These are phyloP conservation scores for Enteromius fasciolatus DNA, from an alignment of 2,797 vertebrate genomes.

Conservation along the genomic window DNA sequence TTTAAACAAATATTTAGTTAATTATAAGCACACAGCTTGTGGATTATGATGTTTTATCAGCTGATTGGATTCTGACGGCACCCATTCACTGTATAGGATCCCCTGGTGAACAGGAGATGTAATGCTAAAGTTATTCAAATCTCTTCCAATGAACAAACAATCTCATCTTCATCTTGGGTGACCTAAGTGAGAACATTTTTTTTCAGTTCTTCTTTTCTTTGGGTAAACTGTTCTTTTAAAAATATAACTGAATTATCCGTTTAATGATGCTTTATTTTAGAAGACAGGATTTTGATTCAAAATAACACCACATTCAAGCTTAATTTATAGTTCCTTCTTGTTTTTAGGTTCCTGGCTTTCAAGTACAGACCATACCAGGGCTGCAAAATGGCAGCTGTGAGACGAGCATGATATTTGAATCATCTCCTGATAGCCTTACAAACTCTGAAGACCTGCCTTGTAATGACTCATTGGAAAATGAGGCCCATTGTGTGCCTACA, in stretches of 20 bases:
- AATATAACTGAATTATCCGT: neutral
- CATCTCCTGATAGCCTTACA: slow-evolving; percentile 55
- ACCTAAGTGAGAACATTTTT: neutral
- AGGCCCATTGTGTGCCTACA: slow-evolving; percentile 51
- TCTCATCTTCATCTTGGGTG: neutral
- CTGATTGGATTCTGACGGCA: neutral
- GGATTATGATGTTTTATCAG: neutral
- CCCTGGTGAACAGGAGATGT: neutral
- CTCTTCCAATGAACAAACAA: neutral
- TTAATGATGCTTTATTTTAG: neutral
- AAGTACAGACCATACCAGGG: slow-evolving; percentile 69
- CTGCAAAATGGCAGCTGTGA: slow-evolving; percentile 67
- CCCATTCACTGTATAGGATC: neutral
- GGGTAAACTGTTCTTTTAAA: neutral
- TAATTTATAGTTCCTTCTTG: slow-evolving; percentile 24
- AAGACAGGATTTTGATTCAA: neutral
- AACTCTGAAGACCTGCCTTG: slow-evolving; percentile 53
- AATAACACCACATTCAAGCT: neutral
- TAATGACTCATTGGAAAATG: slow-evolving; percentile 26
- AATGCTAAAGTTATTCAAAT: neutral
- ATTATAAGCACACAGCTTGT: neutral
- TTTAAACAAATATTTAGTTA: neutral
- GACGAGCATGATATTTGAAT: slow-evolving; percentile 59
- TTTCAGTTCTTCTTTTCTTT: neutral
- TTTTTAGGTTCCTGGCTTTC: slow-evolving; percentile 64